Conservation (phyloP, 2,113 vertebrate species). For the Melospiza georgiana region DNA sequence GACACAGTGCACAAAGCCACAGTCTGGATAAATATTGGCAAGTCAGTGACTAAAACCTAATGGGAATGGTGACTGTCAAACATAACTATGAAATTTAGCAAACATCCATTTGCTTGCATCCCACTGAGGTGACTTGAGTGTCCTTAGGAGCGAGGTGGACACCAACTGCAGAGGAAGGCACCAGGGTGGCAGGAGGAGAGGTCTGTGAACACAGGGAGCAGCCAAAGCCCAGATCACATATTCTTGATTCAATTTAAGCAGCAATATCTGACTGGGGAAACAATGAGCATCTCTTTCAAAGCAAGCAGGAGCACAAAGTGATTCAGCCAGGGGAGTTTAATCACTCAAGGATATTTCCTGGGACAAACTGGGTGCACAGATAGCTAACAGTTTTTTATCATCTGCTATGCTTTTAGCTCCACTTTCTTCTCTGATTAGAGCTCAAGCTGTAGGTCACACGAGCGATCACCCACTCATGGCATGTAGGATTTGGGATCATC, state of each 20-base stretch:
- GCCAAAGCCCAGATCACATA: neutral
- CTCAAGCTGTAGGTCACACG: neutral
- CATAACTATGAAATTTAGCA: neutral
- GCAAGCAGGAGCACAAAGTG: neutral
- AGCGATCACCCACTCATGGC: neutral
- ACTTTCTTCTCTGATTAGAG: slow-evolving; percentile 37
- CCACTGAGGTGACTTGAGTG: rapidly evolving
- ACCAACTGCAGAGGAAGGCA: neutral
- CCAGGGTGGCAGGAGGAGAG: neutral
- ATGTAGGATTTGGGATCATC: neutral
- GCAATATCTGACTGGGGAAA: neutral
- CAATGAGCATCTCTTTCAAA: neutral
- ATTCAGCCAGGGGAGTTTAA: slow-evolving; percentile 15
- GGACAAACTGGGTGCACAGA: slow-evolving; percentile 39
- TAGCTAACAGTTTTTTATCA: slow-evolving; percentile 18
- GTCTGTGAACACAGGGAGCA: neutral
- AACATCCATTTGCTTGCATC: neutral
- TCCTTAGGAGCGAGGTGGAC: neutral
- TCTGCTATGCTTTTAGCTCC: slow-evolving; percentile 19
- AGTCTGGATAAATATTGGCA: neutral
- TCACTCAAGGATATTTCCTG: slow-evolving; percentile 53
- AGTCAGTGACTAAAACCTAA: neutral
- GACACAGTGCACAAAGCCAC: neutral
- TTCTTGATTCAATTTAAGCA: neutral
- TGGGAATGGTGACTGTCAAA: neutral